Conservation (phyloP, 2,888 invertebrate species). For the Melitaea athalia region DNA sequence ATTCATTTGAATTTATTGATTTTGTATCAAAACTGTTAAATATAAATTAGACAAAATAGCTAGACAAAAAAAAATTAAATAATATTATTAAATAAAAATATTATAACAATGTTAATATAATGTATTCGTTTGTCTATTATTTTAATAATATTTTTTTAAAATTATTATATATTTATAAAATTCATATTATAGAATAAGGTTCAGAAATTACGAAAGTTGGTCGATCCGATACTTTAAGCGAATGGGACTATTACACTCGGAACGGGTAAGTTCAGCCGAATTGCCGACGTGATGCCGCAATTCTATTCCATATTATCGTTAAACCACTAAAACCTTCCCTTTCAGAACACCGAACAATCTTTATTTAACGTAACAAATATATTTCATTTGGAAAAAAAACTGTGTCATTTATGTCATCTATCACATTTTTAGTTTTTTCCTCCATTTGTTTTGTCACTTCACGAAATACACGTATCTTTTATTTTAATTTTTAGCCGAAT, state of each 20-base stretch:
- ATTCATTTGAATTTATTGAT: no score
- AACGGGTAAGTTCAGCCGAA: slow-evolving; percentile 54
- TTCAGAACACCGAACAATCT: slow-evolving; percentile 18
- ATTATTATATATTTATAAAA: neutral
- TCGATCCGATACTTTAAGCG: slow-evolving; percentile 37
- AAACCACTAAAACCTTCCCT: slow-evolving; percentile 30
- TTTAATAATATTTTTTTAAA: neutral
- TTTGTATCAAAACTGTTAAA: no score
- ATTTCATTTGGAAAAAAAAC: slow-evolving; percentile 7
- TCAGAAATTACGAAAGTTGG: slow-evolving; percentile 20
- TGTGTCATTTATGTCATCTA: neutral
- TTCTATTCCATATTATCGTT: slow-evolving; percentile 45
- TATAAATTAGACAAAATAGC: no score
- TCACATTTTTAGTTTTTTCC: neutral
- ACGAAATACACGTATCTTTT: neutral
- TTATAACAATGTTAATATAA: no score
- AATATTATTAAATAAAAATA: no score
- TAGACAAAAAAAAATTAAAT: no score
- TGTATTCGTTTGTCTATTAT: no score
- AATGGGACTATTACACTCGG: slow-evolving; percentile 47
- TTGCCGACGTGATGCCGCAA: slow-evolving; percentile 54
- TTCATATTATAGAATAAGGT: neutral
- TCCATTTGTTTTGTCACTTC: neutral
- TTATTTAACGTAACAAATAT: slow-evolving; percentile 12
- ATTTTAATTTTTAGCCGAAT: neutral